phyloP scores from a whole-genome alignment of 1,140 invertebrate genomes.

The Drosophila tropicalis region DNA sequence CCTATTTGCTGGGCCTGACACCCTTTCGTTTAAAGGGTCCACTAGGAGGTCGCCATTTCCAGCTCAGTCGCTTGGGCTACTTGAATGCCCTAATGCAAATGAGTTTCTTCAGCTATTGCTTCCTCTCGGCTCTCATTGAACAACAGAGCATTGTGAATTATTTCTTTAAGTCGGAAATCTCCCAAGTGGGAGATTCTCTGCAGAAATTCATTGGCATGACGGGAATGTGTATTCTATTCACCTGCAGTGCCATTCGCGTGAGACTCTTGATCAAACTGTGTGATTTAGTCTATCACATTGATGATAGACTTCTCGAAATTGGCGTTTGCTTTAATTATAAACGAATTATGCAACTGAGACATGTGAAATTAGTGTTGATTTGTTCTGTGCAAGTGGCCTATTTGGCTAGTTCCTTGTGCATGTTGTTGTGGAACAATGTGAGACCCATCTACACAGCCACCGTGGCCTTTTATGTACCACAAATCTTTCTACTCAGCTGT shows the following conservation, averaged over 20 bases:
- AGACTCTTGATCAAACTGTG: constrained; percentile 55
- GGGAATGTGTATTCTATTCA: constrained; percentile 71
- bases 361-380: constrained; percentile 58
- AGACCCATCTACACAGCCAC: constrained; percentile 67
- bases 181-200: constrained; percentile 70
- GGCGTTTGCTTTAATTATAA: constrained; percentile 70
- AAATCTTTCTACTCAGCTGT: constrained; percentile 70
- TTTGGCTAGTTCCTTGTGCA: constrained; percentile 59
- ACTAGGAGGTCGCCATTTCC: constrained; percentile 35
- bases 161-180: constrained; percentile 78
- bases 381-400: constrained; percentile 56
- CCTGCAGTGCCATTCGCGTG: constrained; percentile 58
- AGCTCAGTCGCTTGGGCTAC: constrained; percentile 68
- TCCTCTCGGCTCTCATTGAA: constrained; percentile 62
- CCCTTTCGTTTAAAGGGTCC: constrained; percentile 56
- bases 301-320: constrained; percentile 54
- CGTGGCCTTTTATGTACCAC: constrained; percentile 75
- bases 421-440: constrained; percentile 68
- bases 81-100: constrained; percentile 69
- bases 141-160: constrained; percentile 77
- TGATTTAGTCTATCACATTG: constrained; percentile 59
- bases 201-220: constrained; percentile 75
- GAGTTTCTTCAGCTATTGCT: constrained; percentile 75
- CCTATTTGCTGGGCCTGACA: constrained; percentile 73
- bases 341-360: constrained; percentile 62